Conservation (phyloP, 2,797 vertebrate species). For the Tenualosa ilisha region DNA sequence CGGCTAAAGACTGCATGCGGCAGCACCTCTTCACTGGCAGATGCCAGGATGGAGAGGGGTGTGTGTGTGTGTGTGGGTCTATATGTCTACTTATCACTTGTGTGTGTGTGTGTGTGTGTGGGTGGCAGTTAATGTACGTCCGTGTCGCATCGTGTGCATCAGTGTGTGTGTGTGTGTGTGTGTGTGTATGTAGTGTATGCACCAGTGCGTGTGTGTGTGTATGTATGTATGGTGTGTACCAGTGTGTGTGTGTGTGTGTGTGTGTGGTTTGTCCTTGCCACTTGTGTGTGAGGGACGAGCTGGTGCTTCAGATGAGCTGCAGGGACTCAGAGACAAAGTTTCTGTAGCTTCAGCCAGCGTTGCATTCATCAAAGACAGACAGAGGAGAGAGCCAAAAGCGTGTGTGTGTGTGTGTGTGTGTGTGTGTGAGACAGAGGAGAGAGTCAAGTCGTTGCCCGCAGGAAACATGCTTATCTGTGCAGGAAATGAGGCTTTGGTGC, state of each 20-base stretch:
- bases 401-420: no score
- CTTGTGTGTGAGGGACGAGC: neutral
- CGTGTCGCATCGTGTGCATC: no score
- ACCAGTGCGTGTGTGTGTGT: neutral
- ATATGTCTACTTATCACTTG: neutral
- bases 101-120: neutral
- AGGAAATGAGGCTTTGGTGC: constrained; percentile 13
- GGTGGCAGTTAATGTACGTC: neutral
- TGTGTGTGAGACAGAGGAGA: no score
- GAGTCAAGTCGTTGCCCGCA: neutral
- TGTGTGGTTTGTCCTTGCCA: neutral
- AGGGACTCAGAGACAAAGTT: neutral
- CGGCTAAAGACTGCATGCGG: constrained; percentile 54
- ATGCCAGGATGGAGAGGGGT: constrained; percentile 45
- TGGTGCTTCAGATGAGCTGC: neutral
- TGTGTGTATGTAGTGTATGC: neutral
- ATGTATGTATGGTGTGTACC: neutral
- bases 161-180: neutral
- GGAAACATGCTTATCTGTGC: constrained; percentile 20
- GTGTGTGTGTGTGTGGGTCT: constrained; percentile 7
- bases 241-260: neutral
- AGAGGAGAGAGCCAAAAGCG: neutral
- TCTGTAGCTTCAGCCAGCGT: neutral
- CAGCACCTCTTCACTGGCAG: constrained; percentile 55
- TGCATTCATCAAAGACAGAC: constrained; percentile 24